Evolutionary conservation across 2,113 vertebrate genomes (phyloP).

Genomic region (Taurulus bubalis): DNA sequence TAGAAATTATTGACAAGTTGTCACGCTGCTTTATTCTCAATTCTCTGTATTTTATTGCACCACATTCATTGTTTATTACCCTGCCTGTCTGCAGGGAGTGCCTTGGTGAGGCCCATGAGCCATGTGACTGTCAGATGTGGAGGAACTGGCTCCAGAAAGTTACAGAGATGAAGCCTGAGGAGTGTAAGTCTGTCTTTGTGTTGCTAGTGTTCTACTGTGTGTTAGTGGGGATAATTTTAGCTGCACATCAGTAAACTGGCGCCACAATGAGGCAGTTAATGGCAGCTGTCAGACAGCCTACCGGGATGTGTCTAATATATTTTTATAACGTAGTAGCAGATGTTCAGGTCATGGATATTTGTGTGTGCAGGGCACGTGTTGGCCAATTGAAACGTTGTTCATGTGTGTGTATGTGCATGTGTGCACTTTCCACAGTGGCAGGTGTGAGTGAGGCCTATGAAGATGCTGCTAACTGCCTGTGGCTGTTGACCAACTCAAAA

Average conservation of each 20-base stretch:
- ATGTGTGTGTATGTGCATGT: conserved; percentile 13
- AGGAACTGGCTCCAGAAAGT: conserved; percentile 99
- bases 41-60: background rate
- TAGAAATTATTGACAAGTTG: background rate
- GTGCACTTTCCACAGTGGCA: conserved; percentile 85
- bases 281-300: conserved; percentile 40
- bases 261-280: conserved; percentile 26
- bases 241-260: background rate
- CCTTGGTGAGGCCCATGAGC: conserved; percentile 97
- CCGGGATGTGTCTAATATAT: conserved; percentile 33
- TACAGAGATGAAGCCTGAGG: conserved; percentile 93
- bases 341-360: conserved; percentile 48
- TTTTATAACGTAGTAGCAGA: conserved; percentile 35
- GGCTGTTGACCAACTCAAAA: conserved; percentile 98
- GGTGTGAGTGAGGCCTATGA: conserved; percentile 98
- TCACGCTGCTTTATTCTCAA: background rate
- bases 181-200: conserved; percentile 63
- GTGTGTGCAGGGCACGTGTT: conserved; percentile 35
- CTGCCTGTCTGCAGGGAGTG: conserved; percentile 88
- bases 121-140: conserved; percentile 98
- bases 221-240: conserved; percentile 23
- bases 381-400: conserved; percentile 8
- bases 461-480: conserved; percentile 98
- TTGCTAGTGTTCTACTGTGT: conserved; percentile 14
- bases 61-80: conserved; percentile 17